Evolutionary conservation across 2,113 vertebrate species (phyloP), one percentile per base, ranked within the genome.

Genomic region (Thomomys bottae): DNA sequence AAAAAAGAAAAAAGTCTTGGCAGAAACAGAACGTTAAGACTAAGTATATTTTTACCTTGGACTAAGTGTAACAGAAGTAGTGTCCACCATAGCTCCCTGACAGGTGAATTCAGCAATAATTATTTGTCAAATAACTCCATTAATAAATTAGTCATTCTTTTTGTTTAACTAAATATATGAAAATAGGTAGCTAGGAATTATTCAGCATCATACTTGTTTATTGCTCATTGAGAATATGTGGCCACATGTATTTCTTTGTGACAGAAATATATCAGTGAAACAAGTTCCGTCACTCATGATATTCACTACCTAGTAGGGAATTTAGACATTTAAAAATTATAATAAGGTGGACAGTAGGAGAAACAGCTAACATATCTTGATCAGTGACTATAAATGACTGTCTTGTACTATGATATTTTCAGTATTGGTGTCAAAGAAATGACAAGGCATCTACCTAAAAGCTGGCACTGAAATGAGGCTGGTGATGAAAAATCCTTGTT

Each of bases 161-260:
- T 61, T 5, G 59, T 83, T 95, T 94, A 80, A 54, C 30, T 80
- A 91, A 87, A 67, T 4, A 34, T 76, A 63, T 28, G 64, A 32
- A 81, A 92, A 63, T 24, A 64, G 32, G n/a, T 38, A 70, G 66
- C 32, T 21, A 76, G 59, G 79, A 72, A 66, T 77, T 78, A 36
- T 28, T 70, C 54, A 84, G 9, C 42, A 42, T 30, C 24, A 45
- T 32, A 76, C 32, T 81, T 54, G 80, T 32, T 59, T 80, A 66
- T 1, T 38, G 24, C 61, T 68, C 30, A 20, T 57, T 73, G 63
- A 57, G 26, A 72, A 2, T 57, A 63, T 85, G 6, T 83, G 73
- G 2, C 54, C 75, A 20, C 15, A n/a, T 11, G 30, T n/a, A 17
- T 57, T 1, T 63, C n/a, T 81, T 75, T 92, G 11, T 38, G n/a